A percentile compares a stretch with the other conserved stretches of the same genome.
phyloP scores from a whole-genome alignment of 2,888 invertebrate genomes.

The Elmis aenea region DNA sequence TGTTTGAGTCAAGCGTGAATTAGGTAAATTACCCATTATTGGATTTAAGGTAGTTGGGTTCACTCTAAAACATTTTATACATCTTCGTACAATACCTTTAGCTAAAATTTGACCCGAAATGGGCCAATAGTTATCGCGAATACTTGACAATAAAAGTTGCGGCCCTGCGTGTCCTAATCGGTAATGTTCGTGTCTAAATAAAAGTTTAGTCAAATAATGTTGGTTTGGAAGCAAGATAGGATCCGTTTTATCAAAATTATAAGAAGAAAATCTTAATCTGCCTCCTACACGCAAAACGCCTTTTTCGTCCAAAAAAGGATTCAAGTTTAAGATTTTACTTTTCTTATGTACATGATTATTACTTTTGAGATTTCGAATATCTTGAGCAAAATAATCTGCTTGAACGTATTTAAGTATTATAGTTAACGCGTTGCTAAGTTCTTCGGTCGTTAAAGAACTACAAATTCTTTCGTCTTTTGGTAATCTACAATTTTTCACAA shows the following conservation, averaged over 20 bases:
- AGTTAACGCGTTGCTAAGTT: too few relatives aligned
- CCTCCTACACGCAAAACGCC: conserved; percentile 15
- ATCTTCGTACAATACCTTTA: conserved; percentile 20
- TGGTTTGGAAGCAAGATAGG: conserved; percentile 16
- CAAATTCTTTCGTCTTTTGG: too few relatives aligned
- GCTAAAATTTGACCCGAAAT: conserved; percentile 22
- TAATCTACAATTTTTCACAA: too few relatives aligned
- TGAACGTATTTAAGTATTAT: too few relatives aligned
- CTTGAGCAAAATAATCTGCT: too few relatives aligned
- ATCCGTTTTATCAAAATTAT: conserved; percentile 12
- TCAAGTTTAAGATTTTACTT: conserved; percentile 9
- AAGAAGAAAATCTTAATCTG: conserved; percentile 7
- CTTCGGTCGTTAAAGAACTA: too few relatives aligned
- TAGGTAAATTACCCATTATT: conserved; percentile 29
- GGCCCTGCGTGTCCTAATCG: conserved; percentile 17
- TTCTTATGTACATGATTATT: too few relatives aligned
- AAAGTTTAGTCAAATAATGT: conserved; percentile 15
- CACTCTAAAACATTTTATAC: conserved; percentile 22
- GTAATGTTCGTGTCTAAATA: conserved; percentile 16
- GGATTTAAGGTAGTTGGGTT: conserved; percentile 19
- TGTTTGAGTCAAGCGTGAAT: conserved; percentile 14
- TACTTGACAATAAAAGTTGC: conserved; percentile 11
- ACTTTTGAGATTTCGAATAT: too few relatives aligned
- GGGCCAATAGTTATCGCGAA: conserved; percentile 30
- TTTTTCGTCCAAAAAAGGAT: conserved; percentile 14